These are phyloP conservation scores for Boleophthalmus pectinirostris DNA, from an alignment of 2,113 vertebrate genomes.

Conservation along the genomic window DNA sequence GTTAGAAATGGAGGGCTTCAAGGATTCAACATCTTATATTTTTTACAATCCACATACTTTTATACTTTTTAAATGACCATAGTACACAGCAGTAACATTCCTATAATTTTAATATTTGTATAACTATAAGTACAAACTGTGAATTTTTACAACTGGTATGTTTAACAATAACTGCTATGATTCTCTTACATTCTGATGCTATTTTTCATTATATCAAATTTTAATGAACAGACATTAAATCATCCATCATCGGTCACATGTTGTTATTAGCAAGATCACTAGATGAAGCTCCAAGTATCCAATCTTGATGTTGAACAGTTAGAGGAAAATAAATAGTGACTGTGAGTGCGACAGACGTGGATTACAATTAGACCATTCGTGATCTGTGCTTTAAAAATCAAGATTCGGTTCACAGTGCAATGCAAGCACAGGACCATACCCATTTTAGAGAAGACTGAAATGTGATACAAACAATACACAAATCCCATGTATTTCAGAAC, in stretches of 20 bases:
- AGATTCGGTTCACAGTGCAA: not conserved
- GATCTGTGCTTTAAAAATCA: not conserved
- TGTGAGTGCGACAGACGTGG: too few relatives aligned
- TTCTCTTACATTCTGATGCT: not conserved
- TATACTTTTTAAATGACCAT: not conserved
- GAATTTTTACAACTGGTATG: not conserved
- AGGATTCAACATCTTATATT: not conserved
- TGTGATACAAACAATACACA: too few relatives aligned
- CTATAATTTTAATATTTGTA: not conserved
- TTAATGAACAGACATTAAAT: not conserved
- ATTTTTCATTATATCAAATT: not conserved
- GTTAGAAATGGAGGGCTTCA: not conserved
- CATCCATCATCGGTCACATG: not conserved
- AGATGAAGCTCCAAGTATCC: too few relatives aligned
- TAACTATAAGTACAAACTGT: not conserved
- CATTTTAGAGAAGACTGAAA: too few relatives aligned
- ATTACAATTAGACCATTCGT: not conserved
- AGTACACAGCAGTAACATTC: not conserved
- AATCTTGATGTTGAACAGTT: too few relatives aligned
- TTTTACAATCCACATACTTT: not conserved
- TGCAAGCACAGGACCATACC: too few relatives aligned
- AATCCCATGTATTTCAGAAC: too few relatives aligned
- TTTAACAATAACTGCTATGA: not conserved
- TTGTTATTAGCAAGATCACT: not conserved
- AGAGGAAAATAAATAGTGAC: too few relatives aligned